These are phyloP conservation scores for Azemiops feae DNA, from an alignment of 2,113 vertebrate genomes.

Conservation along the genomic window DNA sequence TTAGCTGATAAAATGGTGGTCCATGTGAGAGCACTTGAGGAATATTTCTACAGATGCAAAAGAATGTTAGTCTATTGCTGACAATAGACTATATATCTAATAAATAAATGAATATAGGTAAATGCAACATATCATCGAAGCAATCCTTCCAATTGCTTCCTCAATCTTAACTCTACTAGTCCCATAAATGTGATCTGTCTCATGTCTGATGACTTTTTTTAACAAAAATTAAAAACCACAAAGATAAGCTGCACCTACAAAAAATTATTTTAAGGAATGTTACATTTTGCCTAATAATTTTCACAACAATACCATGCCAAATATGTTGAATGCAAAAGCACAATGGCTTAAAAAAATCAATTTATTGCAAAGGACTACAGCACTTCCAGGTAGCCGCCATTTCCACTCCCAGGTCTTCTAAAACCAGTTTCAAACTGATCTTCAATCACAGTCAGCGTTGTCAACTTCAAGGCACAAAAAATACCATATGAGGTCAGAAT, in stretches of 20 bases:
- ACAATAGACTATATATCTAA: not conserved
- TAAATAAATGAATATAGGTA: not conserved
- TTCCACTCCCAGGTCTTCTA: not conserved
- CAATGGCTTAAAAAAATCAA: not conserved
- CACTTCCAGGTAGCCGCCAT: not conserved
- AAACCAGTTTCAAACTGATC: not conserved
- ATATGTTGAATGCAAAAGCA: not conserved
- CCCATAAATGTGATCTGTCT: not conserved
- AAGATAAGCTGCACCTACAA: not conserved
- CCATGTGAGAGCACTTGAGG: not conserved
- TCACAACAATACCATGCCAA: not conserved
- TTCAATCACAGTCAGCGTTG: not conserved
- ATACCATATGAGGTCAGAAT: not conserved
- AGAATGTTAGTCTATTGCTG: not conserved
- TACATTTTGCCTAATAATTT: not conserved
- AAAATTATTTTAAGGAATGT: not conserved
- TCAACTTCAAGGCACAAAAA: not conserved
- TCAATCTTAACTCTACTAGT: not conserved
- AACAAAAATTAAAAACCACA: not conserved
- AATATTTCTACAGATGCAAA: not conserved
- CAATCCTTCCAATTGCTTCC: not conserved
- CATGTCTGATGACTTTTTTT: not conserved
- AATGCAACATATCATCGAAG: not conserved
- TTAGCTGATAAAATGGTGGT: not conserved
- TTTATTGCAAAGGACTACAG: not conserved